Percentiles rank a stretch among this genome's conserved stretches.
Evolutionary conservation across 2,113 vertebrate genomes (phyloP).

Genomic region (Hippotragus niger): DNA sequence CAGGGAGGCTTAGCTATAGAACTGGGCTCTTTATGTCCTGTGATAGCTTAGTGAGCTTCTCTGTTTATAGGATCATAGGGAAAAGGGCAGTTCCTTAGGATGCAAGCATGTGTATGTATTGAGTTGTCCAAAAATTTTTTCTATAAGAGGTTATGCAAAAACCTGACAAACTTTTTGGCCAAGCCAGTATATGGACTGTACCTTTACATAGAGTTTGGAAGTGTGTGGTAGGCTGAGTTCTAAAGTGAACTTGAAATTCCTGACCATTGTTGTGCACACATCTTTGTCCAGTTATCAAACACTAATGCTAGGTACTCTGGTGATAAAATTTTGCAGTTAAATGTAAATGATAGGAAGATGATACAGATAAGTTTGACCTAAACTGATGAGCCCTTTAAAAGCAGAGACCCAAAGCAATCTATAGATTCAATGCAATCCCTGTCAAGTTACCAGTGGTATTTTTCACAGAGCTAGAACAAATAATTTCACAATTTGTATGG

Average conservation of each 20-base stretch:
- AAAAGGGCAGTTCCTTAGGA: background rate
- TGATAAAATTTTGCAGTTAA: background rate
- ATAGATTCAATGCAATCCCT: too few relatives aligned
- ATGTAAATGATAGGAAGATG: background rate
- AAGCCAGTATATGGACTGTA: background rate
- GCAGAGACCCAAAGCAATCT: background rate
- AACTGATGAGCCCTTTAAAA: background rate
- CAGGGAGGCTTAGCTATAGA: background rate
- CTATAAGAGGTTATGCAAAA: background rate
- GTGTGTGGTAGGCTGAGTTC: background rate
- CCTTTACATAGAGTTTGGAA: background rate
- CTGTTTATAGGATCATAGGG: background rate
- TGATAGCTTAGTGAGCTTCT: background rate
- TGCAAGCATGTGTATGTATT: accelerated
- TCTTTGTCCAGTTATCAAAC: background rate
- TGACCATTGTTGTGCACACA: background rate
- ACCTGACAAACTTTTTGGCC: background rate
- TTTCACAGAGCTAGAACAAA: too few relatives aligned
- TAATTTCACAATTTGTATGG: too few relatives aligned
- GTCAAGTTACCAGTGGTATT: too few relatives aligned
- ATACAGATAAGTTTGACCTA: background rate
- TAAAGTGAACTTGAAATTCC: background rate
- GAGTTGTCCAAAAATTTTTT: background rate
- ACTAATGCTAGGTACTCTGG: background rate
- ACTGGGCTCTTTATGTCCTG: background rate